Evolutionary conservation across 2,888 invertebrate genomes (phyloP), one percentile per base, ranked within the genome.

Genomic region (Drosophila algonquin): DNA sequence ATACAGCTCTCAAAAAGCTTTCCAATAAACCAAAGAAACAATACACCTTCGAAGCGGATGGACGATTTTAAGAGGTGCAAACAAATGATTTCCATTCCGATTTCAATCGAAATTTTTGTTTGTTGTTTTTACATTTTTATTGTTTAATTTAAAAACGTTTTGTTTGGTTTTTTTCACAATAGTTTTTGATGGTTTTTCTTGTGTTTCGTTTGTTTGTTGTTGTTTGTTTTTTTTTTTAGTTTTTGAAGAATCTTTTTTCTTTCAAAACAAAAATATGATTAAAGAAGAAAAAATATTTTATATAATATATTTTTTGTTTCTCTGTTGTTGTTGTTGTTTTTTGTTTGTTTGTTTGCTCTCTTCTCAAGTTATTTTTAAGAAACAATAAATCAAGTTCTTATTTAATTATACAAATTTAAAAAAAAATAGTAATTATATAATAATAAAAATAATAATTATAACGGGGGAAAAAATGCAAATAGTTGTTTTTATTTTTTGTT

Each of bases 351-450:
- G 45, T 62, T 63, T 72, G 72, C 68, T 74, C 68, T 78, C 79
- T 40, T 78, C 69, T 75, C 77, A 81, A 79, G 81, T 82, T 77
- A 80, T 65, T 79, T 40, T 77, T 80, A 81, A 76, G 78, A 81
- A 82, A 81, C 79, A 81, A 80, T 77, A 68, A 77, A 82, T 86
- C 86, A 84, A 83, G 79, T 79, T 83, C 81, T 83, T 83, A 86
- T 76, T 80, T 80, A 80, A 86, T 83, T 83, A 86, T 86, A 83
- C 87, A 86, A 84, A 75, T 86, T 83, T 81, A 83, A 86, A 86
- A 86, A 73, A 84, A 86, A 86, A 83, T 83, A 84, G 76, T 86
- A 86, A 83, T 86, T 79, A 84, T 79, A 81, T 81, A 84, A 83
- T 76, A 76, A 76, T 82, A 85, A 82, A 84, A 81, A 85, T 86